These are phyloP conservation scores for Panopea generosa DNA, from an alignment of 2,888 invertebrate genomes.

Conservation along the genomic window DNA sequence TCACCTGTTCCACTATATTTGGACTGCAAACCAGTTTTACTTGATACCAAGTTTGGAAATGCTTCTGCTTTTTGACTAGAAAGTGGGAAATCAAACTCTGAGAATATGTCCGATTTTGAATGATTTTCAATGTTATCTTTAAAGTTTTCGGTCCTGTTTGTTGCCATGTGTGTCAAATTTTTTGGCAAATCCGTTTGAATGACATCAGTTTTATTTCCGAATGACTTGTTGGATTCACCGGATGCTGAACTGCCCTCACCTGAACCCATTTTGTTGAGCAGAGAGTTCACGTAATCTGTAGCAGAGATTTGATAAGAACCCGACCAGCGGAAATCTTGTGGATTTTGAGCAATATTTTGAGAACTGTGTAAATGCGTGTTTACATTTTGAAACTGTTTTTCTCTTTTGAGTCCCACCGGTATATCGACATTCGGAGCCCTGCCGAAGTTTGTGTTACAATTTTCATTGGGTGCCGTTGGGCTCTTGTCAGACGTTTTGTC, in stretches of 20 bases:
- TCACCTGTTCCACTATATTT: constrained; percentile 11
- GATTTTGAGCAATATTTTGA: constrained; percentile 19
- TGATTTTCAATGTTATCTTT: constrained; percentile 51
- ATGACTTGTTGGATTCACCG: neutral
- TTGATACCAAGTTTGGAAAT: neutral
- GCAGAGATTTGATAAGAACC: constrained; percentile 39
- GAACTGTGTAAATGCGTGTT: constrained; percentile 23
- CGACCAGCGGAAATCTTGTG: constrained; percentile 39
- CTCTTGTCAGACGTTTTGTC: neutral
- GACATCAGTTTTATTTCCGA: neutral
- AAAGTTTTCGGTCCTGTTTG: neutral
- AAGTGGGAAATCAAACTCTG: constrained; percentile 36
- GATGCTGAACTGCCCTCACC: neutral
- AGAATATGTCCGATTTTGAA: constrained; percentile 37
- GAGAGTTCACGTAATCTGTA: constrained; percentile 39
- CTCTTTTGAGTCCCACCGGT: neutral
- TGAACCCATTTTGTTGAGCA: constrained; percentile 35
- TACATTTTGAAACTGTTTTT: constrained; percentile 16
- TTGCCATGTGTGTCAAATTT: neutral
- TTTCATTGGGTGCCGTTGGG: neutral
- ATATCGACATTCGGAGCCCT: neutral
- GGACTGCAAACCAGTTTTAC: neutral
- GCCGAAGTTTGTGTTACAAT: constrained; percentile 3
- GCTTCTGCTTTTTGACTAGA: constrained; percentile 25
- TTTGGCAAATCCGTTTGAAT: neutral